Percentiles rank a stretch among this genome's conserved stretches.
These are phyloP conservation scores for Dyspetes luteomarginatus DNA, from an alignment of 2,888 invertebrate species.

Conservation along the genomic window DNA sequence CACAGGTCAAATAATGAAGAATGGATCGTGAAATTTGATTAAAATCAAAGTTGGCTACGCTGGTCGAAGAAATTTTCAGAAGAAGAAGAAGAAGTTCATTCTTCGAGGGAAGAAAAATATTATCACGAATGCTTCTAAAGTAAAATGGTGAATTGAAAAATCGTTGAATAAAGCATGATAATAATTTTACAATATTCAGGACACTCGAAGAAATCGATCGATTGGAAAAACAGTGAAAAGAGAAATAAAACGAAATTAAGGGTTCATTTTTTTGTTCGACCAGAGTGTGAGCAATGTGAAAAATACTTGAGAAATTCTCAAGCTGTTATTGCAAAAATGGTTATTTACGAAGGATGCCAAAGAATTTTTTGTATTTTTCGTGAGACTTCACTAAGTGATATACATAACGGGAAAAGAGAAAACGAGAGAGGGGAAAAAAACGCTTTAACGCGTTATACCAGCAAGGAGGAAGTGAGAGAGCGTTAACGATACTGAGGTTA, in stretches of 20 bases:
- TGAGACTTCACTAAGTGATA: background rate
- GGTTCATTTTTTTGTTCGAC: background rate
- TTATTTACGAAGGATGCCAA: slow-evolving; percentile 1
- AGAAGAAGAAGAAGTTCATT: too few species aligned
- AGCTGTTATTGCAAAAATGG: too few species aligned
- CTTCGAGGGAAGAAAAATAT: background rate
- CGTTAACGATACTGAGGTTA: slow-evolving; percentile 16
- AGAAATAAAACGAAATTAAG: background rate
- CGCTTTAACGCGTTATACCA: background rate
- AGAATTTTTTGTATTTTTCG: background rate
- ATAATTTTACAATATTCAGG: background rate
- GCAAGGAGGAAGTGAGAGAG: background rate
- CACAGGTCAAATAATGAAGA: too few species aligned
- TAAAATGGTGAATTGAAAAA: background rate
- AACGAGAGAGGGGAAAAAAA: background rate
- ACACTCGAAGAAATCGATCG: background rate
- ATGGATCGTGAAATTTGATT: background rate
- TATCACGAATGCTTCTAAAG: background rate
- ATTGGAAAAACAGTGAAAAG: background rate
- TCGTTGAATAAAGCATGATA: background rate
- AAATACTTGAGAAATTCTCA: too few species aligned
- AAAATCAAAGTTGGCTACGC: background rate
- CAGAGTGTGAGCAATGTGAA: too few species aligned
- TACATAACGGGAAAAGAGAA: slow-evolving; percentile 13
- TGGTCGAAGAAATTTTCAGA: too few species aligned